Conservation (phyloP, 2,797 vertebrate genomes). For the Atherinosoma microstoma region DNA sequence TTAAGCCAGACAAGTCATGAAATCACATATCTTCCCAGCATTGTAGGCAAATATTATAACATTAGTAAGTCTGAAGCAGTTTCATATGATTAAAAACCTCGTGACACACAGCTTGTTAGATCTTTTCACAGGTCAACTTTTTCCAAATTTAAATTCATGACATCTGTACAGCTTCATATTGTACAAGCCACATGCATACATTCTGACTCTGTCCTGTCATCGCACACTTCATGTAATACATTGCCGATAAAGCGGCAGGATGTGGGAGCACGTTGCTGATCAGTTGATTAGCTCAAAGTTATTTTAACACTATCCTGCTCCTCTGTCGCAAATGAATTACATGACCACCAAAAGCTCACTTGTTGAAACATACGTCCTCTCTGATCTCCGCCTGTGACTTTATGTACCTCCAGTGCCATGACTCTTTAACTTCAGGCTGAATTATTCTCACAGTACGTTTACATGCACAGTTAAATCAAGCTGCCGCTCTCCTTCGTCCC, state of each 20-base stretch:
- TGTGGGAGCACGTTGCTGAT: constrained; percentile 1
- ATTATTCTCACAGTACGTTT: background rate
- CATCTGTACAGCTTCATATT: constrained; percentile 1
- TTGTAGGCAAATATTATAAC: constrained; percentile 1
- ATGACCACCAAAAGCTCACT: constrained; percentile 29
- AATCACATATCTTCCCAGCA: constrained; percentile 29
- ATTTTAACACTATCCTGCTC: constrained; percentile 24
- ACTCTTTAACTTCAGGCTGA: background rate
- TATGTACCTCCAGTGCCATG: constrained; percentile 1
- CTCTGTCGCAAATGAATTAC: constrained; percentile 45
- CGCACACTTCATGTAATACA: constrained; percentile 44
- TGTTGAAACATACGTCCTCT: constrained; percentile 49
- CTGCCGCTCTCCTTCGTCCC: too few species aligned
- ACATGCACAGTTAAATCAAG: background rate
- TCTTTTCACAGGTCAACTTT: constrained; percentile 7
- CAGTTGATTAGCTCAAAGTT: constrained; percentile 12
- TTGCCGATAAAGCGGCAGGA: constrained; percentile 40
- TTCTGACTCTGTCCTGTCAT: constrained; percentile 25
- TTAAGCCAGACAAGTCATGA: constrained; percentile 12
- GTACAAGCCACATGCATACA: constrained; percentile 24
- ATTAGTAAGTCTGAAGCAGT: background rate
- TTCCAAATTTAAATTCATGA: background rate
- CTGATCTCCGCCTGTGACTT: constrained; percentile 60
- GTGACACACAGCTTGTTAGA: background rate
- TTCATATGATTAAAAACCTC: constrained; percentile 6